These are phyloP conservation scores for Poecilia velifera DNA, from an alignment of 2,797 vertebrate species.

Conservation along the genomic window DNA sequence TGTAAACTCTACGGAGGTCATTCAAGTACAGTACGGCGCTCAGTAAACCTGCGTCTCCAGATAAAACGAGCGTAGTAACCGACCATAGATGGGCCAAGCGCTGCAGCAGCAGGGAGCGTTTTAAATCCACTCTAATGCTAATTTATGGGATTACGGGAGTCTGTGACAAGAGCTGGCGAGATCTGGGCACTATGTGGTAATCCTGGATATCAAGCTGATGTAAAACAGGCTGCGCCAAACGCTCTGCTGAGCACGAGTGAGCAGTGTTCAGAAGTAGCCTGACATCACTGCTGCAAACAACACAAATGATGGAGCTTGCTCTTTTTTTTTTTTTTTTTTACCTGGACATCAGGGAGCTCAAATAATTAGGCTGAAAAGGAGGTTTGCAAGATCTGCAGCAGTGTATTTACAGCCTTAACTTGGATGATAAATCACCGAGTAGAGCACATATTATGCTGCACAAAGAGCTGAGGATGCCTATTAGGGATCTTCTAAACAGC, in stretches of 20 bases:
- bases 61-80: not conserved
- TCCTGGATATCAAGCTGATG: slow-evolving; percentile 68
- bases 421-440: slow-evolving; percentile 2
- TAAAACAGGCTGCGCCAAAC: slow-evolving; percentile 32
- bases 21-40: slow-evolving; percentile 4
- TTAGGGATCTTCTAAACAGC: slow-evolving; percentile 18
- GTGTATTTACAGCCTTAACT: not conserved
- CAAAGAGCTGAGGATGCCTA: slow-evolving; percentile 12
- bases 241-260: slow-evolving; percentile 45
- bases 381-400: not conserved
- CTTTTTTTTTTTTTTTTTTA: slow-evolving; percentile 10
- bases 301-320: slow-evolving; percentile 7
- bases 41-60: slow-evolving; percentile 11
- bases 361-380: slow-evolving; percentile 9
- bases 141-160: slow-evolving; percentile 73
- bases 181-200: slow-evolving; percentile 52
- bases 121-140: slow-evolving; percentile 64
- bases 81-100: slow-evolving; percentile 10
- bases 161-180: slow-evolving; percentile 61
- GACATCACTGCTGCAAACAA: slow-evolving; percentile 26
- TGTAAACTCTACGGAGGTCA: slow-evolving; percentile 32
- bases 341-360: slow-evolving; percentile 1
- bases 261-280: slow-evolving; percentile 37
- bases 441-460: slow-evolving; percentile 1
- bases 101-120: slow-evolving; percentile 30